Conservation (phyloP, 2,797 vertebrate species). For the Anguilla pacifica region DNA sequence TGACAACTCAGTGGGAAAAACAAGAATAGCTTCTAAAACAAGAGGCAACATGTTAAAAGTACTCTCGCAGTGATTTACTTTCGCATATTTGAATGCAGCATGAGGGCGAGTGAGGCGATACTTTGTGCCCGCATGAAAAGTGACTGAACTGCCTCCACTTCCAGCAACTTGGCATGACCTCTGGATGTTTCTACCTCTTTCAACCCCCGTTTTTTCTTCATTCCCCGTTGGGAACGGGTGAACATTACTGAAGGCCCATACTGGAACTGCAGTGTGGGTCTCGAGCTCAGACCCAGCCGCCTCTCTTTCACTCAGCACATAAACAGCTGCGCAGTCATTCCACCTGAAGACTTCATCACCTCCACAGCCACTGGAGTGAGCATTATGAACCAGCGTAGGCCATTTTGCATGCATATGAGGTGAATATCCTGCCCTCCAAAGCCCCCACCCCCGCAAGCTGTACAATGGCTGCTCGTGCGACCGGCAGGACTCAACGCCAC, state of each 20-base stretch:
- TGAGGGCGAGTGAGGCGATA: neutral
- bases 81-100: neutral
- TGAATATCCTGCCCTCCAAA: no score
- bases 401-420: neutral
- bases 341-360: no score
- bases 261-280: neutral
- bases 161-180: neutral
- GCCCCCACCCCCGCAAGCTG: no score
- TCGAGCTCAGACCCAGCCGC: neutral
- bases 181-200: neutral
- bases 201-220: neutral
- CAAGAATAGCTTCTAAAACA: constrained; percentile 55
- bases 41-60: neutral
- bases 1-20: constrained; percentile 58
- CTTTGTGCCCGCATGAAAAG: neutral
- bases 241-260: neutral
- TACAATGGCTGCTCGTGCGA: no score
- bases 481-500: neutral
- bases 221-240: neutral
- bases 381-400: no score
- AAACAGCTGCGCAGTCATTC: neutral
- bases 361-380: no score
- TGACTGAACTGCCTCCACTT: neutral
- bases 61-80: neutral
- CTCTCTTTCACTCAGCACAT: neutral